Percentiles rank a stretch among this genome's conserved stretches.
Conservation (phyloP, 2,888 invertebrate genomes). For the Congeria kusceri region DNA sequence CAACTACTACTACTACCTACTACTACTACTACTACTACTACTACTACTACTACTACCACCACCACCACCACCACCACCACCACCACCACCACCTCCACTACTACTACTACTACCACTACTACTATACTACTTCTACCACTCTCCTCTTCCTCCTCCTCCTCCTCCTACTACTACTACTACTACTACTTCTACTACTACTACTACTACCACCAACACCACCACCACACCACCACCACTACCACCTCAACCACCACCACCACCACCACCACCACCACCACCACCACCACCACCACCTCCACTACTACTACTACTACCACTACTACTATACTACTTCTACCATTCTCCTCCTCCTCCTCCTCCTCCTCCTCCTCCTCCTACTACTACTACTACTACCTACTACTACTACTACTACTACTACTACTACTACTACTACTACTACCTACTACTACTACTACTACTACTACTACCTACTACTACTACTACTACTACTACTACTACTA, state of each 20-base stretch:
- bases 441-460: no score
- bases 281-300: no score
- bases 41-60: slow-evolving; percentile 6
- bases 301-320: no score
- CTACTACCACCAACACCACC: neutral
- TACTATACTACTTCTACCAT: no score
- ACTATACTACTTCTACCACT: slow-evolving; percentile 16
- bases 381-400: no score
- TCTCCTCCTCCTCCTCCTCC: neutral
- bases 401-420: no score
- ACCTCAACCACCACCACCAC: no score
- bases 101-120: slow-evolving; percentile 15
- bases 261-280: neutral
- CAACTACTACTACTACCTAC: slow-evolving; percentile 6
- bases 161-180: slow-evolving; percentile 23
- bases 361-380: no score
- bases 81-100: slow-evolving; percentile 7
- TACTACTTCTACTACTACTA: slow-evolving; percentile 13
- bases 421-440: no score
- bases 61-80: neutral
- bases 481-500: slow-evolving; percentile 7
- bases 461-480: slow-evolving; percentile 7
- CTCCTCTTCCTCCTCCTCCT: slow-evolving; percentile 17
- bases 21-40: slow-evolving; percentile 10
- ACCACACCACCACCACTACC: no score